Conservation (phyloP, 2,888 invertebrate species). For the Aspidapion aeneum region DNA sequence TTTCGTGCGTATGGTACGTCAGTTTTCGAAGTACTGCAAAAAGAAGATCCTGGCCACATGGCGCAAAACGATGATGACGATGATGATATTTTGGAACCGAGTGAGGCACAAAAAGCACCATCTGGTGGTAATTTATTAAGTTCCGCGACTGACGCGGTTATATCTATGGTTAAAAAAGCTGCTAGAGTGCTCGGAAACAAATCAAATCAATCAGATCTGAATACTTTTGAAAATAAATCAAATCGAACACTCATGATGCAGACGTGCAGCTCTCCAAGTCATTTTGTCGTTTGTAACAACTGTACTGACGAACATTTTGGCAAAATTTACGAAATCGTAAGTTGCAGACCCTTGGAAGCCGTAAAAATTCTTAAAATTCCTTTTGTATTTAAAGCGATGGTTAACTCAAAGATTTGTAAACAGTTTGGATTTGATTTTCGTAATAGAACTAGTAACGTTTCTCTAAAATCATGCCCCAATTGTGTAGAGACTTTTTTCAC, state of each 20-base stretch:
- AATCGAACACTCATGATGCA: conserved; percentile 41
- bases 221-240: conserved; percentile 47
- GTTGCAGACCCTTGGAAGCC: conserved; percentile 63
- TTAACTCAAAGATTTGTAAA: conserved; percentile 59
- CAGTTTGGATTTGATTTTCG: conserved; percentile 60
- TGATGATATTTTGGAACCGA: conserved; percentile 50
- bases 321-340: conserved; percentile 69
- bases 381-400: conserved; percentile 59
- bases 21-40: conserved; percentile 85
- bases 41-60: conserved; percentile 69
- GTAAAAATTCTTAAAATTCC: conserved; percentile 58
- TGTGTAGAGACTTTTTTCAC: conserved; percentile 60
- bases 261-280: conserved; percentile 68
- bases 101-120: conserved; percentile 30
- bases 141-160: conserved; percentile 85
- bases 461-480: conserved; percentile 48
- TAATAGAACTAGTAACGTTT: conserved; percentile 38
- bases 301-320: conserved; percentile 70
- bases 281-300: conserved; percentile 69
- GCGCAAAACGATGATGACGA: conserved; percentile 63
- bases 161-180: conserved; percentile 90
- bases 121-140: conserved; percentile 66
- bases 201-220: conserved; percentile 55
- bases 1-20: conserved; percentile 93
- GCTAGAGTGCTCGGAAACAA: conserved; percentile 78